These are phyloP conservation scores for Etheostoma cragini DNA, from an alignment of 2,113 vertebrate species.

Conservation along the genomic window DNA sequence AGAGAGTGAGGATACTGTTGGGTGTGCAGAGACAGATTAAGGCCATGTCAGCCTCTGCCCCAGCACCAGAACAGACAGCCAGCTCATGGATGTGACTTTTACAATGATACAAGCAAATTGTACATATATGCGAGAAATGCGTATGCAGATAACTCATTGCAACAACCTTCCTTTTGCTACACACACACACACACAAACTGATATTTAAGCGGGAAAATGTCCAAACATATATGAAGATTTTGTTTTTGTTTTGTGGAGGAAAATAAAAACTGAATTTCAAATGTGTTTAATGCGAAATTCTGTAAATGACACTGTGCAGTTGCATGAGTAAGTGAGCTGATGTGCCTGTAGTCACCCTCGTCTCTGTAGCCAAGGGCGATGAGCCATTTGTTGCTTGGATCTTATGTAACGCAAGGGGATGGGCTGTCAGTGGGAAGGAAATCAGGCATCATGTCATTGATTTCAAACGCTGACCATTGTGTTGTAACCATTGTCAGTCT, in stretches of 20 bases:
- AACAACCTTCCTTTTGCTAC: slow-evolving; percentile 3
- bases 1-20: slow-evolving; percentile 44
- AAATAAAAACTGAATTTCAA: background rate
- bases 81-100: slow-evolving; percentile 71
- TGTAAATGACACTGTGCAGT: slow-evolving; percentile 68
- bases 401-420: slow-evolving; percentile 72
- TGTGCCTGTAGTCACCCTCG: slow-evolving; percentile 64
- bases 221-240: background rate
- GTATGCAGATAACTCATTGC: slow-evolving; percentile 33
- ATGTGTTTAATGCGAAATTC: slow-evolving; percentile 7
- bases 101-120: slow-evolving; percentile 72
- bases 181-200: slow-evolving; percentile 5
- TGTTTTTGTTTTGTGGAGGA: background rate
- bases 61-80: slow-evolving; percentile 69
- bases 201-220: slow-evolving; percentile 2
- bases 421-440: slow-evolving; percentile 65
- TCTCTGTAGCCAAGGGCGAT: slow-evolving; percentile 67
- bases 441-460: slow-evolving; percentile 66
- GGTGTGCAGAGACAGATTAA: slow-evolving; percentile 66
- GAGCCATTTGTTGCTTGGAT: slow-evolving; percentile 58
- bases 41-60: slow-evolving; percentile 70
- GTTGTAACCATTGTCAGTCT: slow-evolving; percentile 41
- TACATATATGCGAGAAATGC: slow-evolving; percentile 40
- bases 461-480: slow-evolving; percentile 51
- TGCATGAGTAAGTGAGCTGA: slow-evolving; percentile 73